Evolutionary conservation across 2,888 invertebrate species (phyloP).

Genomic region (Phortica magna): DNA sequence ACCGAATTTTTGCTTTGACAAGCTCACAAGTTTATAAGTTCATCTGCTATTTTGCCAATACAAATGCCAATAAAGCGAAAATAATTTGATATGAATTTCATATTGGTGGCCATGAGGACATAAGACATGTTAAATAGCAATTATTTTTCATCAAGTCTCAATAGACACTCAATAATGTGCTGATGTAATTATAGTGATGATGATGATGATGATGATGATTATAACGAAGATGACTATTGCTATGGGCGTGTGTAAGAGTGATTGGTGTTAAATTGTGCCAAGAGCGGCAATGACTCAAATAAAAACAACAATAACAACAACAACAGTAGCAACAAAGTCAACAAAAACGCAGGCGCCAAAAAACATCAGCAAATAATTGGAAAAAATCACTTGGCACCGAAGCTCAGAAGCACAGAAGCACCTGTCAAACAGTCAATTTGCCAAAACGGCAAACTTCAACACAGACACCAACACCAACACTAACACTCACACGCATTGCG

Average conservation of each 20-base stretch:
- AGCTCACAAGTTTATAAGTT: no score
- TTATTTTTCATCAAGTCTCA: not conserved
- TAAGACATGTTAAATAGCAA: no score
- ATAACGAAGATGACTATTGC: not conserved
- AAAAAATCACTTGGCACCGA: slow-evolving; percentile 26
- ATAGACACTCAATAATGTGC: slow-evolving; percentile 8
- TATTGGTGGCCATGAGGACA: no score
- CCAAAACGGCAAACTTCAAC: slow-evolving; percentile 42
- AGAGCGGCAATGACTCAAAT: slow-evolving; percentile 25
- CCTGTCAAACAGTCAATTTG: slow-evolving; percentile 55
- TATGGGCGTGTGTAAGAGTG: not conserved
- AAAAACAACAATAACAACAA: slow-evolving; percentile 4
- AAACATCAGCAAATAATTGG: slow-evolving; percentile 29
- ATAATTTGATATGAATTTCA: no score
- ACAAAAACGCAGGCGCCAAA: not conserved
- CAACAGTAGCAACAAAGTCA: not conserved
- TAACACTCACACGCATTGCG: slow-evolving; percentile 2
- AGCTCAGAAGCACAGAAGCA: slow-evolving; percentile 27
- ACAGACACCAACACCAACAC: slow-evolving; percentile 34
- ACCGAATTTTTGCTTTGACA: no score
- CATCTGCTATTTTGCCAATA: no score
- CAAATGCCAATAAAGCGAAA: no score
- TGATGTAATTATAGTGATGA: not conserved
- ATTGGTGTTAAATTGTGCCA: slow-evolving; percentile 43
- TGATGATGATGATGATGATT: not conserved